Base-by-base conservation (phyloP, 2,888 invertebrate genomes). In the Lacanobia oleracea region DNA sequence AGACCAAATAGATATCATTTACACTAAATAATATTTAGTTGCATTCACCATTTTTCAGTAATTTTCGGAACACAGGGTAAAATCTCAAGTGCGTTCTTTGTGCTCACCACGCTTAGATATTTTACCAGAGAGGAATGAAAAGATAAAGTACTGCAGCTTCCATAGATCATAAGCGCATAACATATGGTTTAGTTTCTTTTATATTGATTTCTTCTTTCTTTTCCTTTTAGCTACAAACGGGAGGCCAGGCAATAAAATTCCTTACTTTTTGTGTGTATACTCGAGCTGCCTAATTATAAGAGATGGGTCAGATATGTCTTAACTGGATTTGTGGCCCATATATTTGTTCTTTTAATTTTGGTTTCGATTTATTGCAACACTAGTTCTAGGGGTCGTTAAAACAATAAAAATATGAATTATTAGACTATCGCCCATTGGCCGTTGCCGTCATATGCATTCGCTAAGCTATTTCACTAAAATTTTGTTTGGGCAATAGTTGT, bases 221-320 rank as follows among this genome's bases (percentile, higher is more conserved):
- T 71, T 71, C 48, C 45, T 66, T 72, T 72, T 75, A 85, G 75
- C 71, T 68, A 51, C 63, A 68, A 40, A 23, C 56, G 16, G 75
- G 81, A 79, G 81, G 83, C 75, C 81, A 83, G 83, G 83, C 81
- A 83, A 62, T 80, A 51, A 68, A 53, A 53, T 66, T 71, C 4
- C 53, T 65, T 71, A 50, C 9, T 61, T 73, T 76, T 66, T 81
- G 64, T 63, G 70, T 80, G 70, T 65, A 59, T 18, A 74, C 67
- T 75, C 50, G 4, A 63, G 65, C 67, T 63, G 84, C 61, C 50
- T 62, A 40, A 70, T 79, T 83, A 65, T 66, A 66, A 84, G 83
- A 83, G 83, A 79, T 83, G 83, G 83, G 68, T 33, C 65, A 50
- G 63, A 72, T 66, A 61, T 16, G 9, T 51, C 1, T n/a, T 27